Evolutionary conservation across 2,113 vertebrate genomes (phyloP), one percentile per base, ranked within the genome.

Genomic region (Hemiprocne comata): DNA sequence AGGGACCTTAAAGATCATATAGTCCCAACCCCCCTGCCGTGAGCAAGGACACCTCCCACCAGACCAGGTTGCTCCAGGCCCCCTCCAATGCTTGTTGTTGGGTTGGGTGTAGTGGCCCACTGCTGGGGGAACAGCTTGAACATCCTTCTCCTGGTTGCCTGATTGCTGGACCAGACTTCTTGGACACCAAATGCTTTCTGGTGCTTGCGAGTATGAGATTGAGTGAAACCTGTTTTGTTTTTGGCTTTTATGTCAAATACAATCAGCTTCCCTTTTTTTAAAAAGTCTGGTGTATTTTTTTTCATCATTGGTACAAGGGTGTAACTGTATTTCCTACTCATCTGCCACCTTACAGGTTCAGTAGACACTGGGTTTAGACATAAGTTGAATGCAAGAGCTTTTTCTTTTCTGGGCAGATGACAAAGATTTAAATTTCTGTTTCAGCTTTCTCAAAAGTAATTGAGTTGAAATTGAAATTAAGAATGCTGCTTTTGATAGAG

Each of bases 291-390:
- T 1, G 6, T 46, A 23, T 89, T 88, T 82, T 77, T 13, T 23
- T 21, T 0, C 1, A 2, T 28, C 60, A 31, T 34, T 51, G 44
- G 34, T 34, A 20, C 50, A 44, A 0, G 6, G 20, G 18, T 74
- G 17, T 55, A 65, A 21, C 61, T 57, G 5, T 17, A 6, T 61
- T 73, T 86, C 25, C 18, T 51, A 19, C 36, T 24, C 10, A 0
- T 40, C 31, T 65, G 19, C 33, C 40, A 26, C 18, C 6, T 54
- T 65, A 14, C 19, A 33, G 25, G 5, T 61, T 85, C 61, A 28
- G 1, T 9, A 58, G 13, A 33, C 26, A 2, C 2, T 55, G 17
- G 48, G n/a, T 81, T 73, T 73, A 72, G 26, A 38, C 11, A 10
- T 4, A 50, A 64, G 18, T 17, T 74, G 55, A 82, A 78, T n/a